Conservation (phyloP, 2,797 vertebrate species). For the Sorex maritimensis region DNA sequence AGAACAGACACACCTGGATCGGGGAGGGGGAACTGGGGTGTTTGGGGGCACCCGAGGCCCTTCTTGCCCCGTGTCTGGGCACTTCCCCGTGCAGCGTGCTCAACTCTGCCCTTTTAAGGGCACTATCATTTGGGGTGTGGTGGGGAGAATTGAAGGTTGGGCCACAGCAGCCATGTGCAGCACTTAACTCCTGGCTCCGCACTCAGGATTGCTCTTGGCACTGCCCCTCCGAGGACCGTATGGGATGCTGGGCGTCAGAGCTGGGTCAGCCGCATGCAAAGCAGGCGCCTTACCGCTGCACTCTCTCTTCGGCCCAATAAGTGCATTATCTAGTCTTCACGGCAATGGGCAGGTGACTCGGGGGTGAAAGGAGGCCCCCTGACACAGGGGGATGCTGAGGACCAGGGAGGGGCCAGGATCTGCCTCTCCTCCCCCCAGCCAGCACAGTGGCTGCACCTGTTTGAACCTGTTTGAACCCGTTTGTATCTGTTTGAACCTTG, state of each 20-base stretch:
- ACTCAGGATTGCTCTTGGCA: too few relatives aligned
- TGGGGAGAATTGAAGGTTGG: too few relatives aligned
- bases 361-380: neutral
- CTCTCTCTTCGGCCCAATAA: too few relatives aligned
- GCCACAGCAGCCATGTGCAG: too few relatives aligned
- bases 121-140: neutral
- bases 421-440: neutral
- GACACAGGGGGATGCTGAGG: neutral
- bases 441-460: neutral
- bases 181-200: too few relatives aligned
- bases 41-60: rapidly evolving
- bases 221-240: too few relatives aligned
- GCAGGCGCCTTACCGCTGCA: too few relatives aligned
- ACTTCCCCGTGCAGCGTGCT: neutral
- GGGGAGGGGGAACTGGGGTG: neutral
- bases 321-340: too few relatives aligned
- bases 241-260: too few relatives aligned
- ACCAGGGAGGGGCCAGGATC: neutral
- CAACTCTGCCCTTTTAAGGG: neutral
- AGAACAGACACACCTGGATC: neutral
- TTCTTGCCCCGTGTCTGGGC: neutral
- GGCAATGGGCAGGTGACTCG: too few relatives aligned
- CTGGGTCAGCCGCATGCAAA: too few relatives aligned
- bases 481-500: neutral
- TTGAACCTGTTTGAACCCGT: too few relatives aligned